Evolutionary conservation across 2,797 vertebrate species (phyloP), one percentile per base, ranked within the genome.

Genomic region (Pitangus sulphuratus): DNA sequence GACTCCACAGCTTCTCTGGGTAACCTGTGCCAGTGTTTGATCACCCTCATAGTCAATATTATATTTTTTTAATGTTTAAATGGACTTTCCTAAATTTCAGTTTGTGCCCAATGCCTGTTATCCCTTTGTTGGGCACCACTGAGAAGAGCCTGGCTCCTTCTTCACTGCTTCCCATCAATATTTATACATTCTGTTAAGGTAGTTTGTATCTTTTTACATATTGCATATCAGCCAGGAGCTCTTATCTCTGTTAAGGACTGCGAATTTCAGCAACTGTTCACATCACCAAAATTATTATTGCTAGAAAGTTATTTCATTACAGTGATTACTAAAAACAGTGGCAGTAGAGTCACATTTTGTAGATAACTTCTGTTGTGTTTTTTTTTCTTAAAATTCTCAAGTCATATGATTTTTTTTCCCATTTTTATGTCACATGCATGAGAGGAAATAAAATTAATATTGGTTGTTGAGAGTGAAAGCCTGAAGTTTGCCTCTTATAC

Each of bases 261-360:
- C 60, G 80, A 35, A 79, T 60, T 89, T 91, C 69, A 89, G 66
- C 47, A 90, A 31, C 54, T 45, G 58, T 51, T 90, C 72, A 72
- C 44, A 83, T 75, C 71, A 93, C n/a, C 31, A 76, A 42, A 62
- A 31, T 60, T 81, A 90, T 90, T 95, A 96, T 79, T 96, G 89
- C 65, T 85, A 87, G 66, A 62, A 91, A 66, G 31, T 76, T 90
- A 94, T 54, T 87, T 94, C 64, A 82, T 30, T 31, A 77, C 72
- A 96, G 70, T 42, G 33, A 13, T 84, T 74, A 66, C 35, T 82
- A 84, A 70, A 80, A 62, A 17, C 21, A 80, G 16, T 76, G 37
- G 57, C 62, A 93, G 60, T 5, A 77, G 54, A 84, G 30, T 79
- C 79, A 44, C 2, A 2, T 62, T 92, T 69, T 71, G 20, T 61